A percentile compares a stretch with the other conserved stretches of the same genome.
phyloP scores from a whole-genome alignment of 2,797 vertebrate genomes.

The Bradypus variegatus region DNA sequence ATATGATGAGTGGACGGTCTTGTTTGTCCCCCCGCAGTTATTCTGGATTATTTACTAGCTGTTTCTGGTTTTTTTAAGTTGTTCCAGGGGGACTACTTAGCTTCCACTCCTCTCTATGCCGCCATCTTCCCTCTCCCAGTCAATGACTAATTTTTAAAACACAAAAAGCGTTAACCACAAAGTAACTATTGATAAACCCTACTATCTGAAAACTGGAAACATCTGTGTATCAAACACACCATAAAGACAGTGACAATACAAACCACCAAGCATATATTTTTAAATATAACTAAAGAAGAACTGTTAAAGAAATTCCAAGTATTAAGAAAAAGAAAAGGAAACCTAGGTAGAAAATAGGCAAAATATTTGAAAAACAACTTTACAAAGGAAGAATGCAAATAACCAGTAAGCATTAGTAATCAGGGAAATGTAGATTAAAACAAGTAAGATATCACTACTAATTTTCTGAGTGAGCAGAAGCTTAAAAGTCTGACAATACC shows the following conservation, averaged over 20 bases:
- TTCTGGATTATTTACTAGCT: too few species aligned
- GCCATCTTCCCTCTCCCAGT: too few species aligned
- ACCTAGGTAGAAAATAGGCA: neutral
- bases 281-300: neutral
- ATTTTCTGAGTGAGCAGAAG: neutral
- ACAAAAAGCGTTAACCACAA: neutral
- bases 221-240: neutral
- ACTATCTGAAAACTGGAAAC: neutral
- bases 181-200: neutral
- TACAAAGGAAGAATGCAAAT: neutral
- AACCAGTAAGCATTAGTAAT: neutral
- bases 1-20: too few species aligned
- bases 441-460: neutral
- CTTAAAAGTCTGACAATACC: neutral
- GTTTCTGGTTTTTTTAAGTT: too few species aligned
- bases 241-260: neutral
- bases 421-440: neutral
- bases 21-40: too few species aligned
- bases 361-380: neutral
- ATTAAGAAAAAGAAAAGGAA: neutral
- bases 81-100: too few species aligned
- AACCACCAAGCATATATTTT: neutral
- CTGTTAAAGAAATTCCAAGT: neutral
- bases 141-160: neutral
- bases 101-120: too few species aligned